A percentile compares a stretch with the other conserved stretches of the same genome.
These are phyloP conservation scores for Bufotes viridis DNA, from an alignment of 2,797 vertebrate species.

Conservation along the genomic window DNA sequence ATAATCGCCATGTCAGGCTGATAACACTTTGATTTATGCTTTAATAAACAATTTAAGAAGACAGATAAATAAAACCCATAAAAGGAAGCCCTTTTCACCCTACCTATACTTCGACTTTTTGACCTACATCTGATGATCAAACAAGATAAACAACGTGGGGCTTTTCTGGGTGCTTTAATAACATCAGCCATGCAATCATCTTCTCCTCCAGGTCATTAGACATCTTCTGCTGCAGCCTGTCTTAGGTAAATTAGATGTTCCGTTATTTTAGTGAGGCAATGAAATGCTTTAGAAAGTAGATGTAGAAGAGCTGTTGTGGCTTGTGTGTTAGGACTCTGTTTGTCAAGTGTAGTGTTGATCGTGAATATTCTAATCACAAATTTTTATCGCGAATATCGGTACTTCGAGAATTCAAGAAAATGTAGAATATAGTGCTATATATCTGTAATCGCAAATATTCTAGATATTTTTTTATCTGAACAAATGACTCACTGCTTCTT, in stretches of 20 bases:
- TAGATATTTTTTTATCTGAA: too few species aligned
- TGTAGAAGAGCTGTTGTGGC: not conserved
- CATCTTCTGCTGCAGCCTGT: not conserved
- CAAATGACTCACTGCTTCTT: too few species aligned
- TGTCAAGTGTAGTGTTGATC: too few species aligned
- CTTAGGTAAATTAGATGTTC: constrained; percentile 22
- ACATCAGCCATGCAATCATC: not conserved
- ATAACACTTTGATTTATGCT: constrained; percentile 56
- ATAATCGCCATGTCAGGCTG: constrained; percentile 42
- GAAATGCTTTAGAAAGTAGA: not conserved
- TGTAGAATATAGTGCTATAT: too few species aligned
- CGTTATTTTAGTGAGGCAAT: not conserved
- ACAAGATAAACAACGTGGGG: constrained; percentile 20
- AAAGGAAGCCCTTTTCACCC: constrained; percentile 14
- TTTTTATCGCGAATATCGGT: too few species aligned
- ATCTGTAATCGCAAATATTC: too few species aligned
- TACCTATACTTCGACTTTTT: not conserved
- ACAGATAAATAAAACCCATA: constrained; percentile 48
- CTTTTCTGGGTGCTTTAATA: constrained; percentile 2
- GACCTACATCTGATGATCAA: constrained; percentile 42
- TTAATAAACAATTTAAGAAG: constrained; percentile 55
- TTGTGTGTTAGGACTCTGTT: not conserved
- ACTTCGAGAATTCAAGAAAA: too few species aligned
- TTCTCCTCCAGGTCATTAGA: constrained; percentile 35
- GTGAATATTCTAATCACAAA: too few species aligned